Conservation (phyloP, 2,113 vertebrate species). For the Caranx melampygus region DNA sequence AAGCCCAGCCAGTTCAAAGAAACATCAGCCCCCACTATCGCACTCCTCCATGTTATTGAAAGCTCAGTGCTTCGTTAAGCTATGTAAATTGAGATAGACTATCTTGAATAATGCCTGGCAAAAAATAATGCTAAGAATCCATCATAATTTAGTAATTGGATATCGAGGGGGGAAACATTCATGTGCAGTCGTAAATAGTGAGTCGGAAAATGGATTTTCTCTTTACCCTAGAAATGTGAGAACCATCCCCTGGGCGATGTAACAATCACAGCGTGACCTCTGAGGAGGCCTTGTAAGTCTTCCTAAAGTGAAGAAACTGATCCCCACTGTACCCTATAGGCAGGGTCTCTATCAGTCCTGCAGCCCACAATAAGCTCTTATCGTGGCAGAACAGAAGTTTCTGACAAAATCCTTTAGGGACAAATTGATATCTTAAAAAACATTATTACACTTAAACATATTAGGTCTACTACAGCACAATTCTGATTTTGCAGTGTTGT, state of each 20-base stretch:
- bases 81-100: conserved; percentile 74
- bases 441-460: conserved; percentile 63
- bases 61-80: conserved; percentile 73
- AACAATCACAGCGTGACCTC: conserved; percentile 69
- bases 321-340: conserved; percentile 61
- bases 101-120: conserved; percentile 68
- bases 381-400: conserved; percentile 68
- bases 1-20: conserved; percentile 72
- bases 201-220: conserved; percentile 66
- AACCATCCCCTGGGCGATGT: conserved; percentile 64
- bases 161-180: conserved; percentile 40
- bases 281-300: conserved; percentile 63
- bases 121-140: conserved; percentile 69
- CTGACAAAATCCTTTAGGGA: conserved; percentile 61
- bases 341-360: conserved; percentile 62
- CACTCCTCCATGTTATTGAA: conserved; percentile 70
- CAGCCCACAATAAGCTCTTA: conserved; percentile 72
- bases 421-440: conserved; percentile 57
- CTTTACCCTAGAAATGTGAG: conserved; percentile 72
- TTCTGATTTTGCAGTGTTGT: conserved; percentile 39
- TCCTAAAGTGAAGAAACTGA: conserved; percentile 63
- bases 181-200: conserved; percentile 58
- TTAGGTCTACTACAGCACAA: conserved; percentile 41
- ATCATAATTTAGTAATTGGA: conserved; percentile 77
- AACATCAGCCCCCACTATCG: conserved; percentile 69